Evolutionary conservation across 2,888 invertebrate genomes (phyloP).

Genomic region (Parnassius orleans): DNA sequence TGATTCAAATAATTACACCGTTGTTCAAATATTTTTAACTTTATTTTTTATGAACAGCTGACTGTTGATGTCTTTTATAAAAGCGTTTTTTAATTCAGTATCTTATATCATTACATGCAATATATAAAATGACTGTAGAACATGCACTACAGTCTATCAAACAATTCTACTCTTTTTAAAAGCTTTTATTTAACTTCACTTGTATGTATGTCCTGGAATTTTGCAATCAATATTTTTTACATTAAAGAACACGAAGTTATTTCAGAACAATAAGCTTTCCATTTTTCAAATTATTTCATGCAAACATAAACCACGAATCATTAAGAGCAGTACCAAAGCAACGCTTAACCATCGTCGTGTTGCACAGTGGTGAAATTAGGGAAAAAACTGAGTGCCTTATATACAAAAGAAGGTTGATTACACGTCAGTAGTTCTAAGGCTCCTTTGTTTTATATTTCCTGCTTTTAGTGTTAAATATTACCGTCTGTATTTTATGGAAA

Average conservation of each 20-base stretch:
- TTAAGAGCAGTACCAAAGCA: slow-evolving; percentile 17
- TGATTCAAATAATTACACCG: no score
- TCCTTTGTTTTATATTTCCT: slow-evolving; percentile 54
- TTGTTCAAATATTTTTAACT: no score
- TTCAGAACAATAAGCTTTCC: slow-evolving; percentile 21
- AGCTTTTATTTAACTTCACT: no score
- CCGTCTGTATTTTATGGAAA: slow-evolving; percentile 22
- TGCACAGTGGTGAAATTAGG: slow-evolving; percentile 48
- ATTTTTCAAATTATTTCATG: slow-evolving; percentile 21
- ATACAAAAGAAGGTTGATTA: slow-evolving; percentile 68
- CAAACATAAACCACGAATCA: slow-evolving; percentile 20
- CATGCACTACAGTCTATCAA: no score
- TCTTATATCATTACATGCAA: no score
- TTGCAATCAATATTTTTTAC: no score
- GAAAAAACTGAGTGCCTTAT: slow-evolving; percentile 50
- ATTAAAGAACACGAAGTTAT: slow-evolving; percentile 11
- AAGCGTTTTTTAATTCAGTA: no score
- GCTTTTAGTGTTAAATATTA: slow-evolving; percentile 39
- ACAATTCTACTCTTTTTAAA: no score
- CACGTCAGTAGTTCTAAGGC: slow-evolving; percentile 58
- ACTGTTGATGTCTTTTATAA: no score
- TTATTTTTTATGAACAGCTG: no score
- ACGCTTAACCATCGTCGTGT: slow-evolving; percentile 22
- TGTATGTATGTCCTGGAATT: no score
- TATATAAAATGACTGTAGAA: no score